Evolutionary conservation across 2,113 vertebrate species (phyloP).

Genomic region (Tyto alba): DNA sequence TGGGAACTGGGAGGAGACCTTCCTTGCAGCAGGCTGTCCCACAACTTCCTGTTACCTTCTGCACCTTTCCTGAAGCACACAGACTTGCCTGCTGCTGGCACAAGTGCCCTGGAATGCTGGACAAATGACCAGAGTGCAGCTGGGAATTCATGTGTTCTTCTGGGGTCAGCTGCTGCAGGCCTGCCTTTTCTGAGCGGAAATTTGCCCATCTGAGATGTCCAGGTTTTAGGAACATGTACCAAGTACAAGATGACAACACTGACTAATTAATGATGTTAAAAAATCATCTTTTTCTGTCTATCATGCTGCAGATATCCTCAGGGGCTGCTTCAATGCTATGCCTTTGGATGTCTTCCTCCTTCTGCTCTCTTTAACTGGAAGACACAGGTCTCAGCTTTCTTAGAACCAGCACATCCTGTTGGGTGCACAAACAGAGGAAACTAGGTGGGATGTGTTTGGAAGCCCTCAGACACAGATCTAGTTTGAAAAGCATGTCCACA

Average conservation of each 20-base stretch:
- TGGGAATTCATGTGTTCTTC: neutral
- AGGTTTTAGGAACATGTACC: neutral
- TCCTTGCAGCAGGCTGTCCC: neutral
- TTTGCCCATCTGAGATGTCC: neutral
- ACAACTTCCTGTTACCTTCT: neutral
- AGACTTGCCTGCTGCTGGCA: neutral
- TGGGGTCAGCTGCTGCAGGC: neutral
- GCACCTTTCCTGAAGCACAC: neutral
- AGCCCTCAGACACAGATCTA: neutral
- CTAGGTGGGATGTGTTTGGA: neutral
- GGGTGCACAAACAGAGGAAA: neutral
- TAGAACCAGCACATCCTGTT: neutral
- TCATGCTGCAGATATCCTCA: neutral
- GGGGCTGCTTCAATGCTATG: neutral
- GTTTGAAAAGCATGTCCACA: neutral
- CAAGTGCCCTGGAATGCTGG: neutral
- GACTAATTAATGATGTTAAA: neutral
- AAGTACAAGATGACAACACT: neutral
- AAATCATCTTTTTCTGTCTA: neutral
- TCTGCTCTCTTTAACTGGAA: neutral
- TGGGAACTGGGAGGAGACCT: neutral
- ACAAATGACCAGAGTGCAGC: neutral
- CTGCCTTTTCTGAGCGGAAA: neutral
- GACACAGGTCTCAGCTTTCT: neutral
- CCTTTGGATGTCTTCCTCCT: neutral